A percentile compares a stretch with the other conserved stretches of the same genome.
These are phyloP conservation scores for Cantharis nigra DNA, from an alignment of 2,888 invertebrate species.

Conservation along the genomic window DNA sequence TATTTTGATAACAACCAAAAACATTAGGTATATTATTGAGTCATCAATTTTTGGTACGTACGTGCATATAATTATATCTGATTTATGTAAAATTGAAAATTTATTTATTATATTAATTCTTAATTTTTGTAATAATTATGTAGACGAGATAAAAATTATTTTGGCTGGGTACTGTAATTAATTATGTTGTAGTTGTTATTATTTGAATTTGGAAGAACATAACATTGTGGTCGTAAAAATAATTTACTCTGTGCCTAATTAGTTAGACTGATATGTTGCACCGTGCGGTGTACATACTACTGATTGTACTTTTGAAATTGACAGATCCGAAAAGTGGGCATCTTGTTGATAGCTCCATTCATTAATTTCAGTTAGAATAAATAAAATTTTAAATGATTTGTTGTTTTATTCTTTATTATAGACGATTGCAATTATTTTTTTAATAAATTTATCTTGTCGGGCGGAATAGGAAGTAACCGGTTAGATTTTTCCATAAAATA, in stretches of 20 bases:
- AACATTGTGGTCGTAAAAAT: conserved; percentile 46
- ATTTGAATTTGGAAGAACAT: conserved; percentile 39
- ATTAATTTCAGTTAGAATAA: conserved; percentile 46
- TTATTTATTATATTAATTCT: neutral
- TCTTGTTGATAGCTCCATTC: conserved; percentile 54
- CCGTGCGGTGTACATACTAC: conserved; percentile 28
- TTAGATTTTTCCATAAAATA: neutral
- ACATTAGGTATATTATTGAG: neutral
- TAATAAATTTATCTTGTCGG: neutral
- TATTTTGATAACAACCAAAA: neutral
- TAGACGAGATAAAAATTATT: neutral
- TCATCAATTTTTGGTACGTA: neutral
- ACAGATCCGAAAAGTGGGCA: conserved; percentile 54
- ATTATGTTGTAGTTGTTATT: neutral
- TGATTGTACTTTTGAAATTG: conserved; percentile 37
- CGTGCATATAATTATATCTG: neutral
- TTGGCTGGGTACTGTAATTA: neutral
- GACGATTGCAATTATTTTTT: neutral
- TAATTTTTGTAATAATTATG: neutral
- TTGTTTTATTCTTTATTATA: conserved; percentile 18
- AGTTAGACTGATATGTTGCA: conserved; percentile 43
- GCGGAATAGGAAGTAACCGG: neutral
- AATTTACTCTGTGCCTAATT: conserved; percentile 54
- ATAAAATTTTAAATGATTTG: conserved; percentile 22
- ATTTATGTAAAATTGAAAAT: neutral